These are phyloP conservation scores for Dipodomys ordii DNA, from an alignment of 2,113 vertebrate species.

Conservation along the genomic window DNA sequence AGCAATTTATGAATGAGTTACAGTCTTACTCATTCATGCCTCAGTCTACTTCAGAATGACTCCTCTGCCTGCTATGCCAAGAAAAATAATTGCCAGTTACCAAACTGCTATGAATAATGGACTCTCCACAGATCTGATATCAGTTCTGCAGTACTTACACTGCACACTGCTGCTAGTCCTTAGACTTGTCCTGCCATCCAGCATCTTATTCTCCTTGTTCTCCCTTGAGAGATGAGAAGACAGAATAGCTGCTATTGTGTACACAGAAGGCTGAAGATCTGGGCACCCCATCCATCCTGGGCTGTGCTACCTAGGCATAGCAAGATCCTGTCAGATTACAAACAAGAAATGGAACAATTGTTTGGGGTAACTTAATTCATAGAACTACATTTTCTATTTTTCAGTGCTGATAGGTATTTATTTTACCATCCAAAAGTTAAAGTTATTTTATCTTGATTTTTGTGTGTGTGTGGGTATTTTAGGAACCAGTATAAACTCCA, in stretches of 20 bases:
- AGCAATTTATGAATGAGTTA: neutral
- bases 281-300: no score
- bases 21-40: neutral
- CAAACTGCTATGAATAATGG: neutral
- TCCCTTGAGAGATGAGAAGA: slow-evolving; percentile 20
- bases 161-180: no score
- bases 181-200: neutral
- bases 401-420: neutral
- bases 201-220: neutral
- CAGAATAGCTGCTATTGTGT: neutral
- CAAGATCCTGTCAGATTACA: no score
- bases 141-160: neutral
- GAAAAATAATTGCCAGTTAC: neutral
- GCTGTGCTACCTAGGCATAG: no score
- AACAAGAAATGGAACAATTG: no score
- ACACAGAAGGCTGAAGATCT: no score
- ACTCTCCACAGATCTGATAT: neutral
- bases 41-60: neutral
- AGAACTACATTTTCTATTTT: neutral
- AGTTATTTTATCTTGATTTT: slow-evolving; percentile 1
- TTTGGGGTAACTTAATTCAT: neutral
- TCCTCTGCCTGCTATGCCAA: neutral
- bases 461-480: neutral
- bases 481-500: neutral
- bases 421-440: slow-evolving; percentile 16